Percentiles rank a stretch among this genome's conserved stretches.
Conservation (phyloP, 1,140 invertebrate species). For the Zaprionus ornatus region DNA sequence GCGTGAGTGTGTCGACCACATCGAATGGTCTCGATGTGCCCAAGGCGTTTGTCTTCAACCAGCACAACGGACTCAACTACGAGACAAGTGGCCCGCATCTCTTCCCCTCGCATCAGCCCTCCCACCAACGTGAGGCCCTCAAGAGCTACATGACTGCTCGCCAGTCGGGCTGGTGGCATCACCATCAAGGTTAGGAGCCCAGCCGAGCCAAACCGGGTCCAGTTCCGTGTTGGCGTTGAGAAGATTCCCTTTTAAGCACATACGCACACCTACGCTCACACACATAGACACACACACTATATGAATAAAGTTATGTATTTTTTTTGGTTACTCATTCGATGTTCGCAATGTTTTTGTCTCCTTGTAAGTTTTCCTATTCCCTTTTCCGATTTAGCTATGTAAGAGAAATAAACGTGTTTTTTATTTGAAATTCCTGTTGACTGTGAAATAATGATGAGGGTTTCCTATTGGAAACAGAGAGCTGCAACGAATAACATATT, state of each 20-base stretch:
- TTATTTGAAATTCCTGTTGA: conserved; percentile 1
- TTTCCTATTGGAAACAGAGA: too few species aligned
- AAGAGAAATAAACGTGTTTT: conserved; percentile 31
- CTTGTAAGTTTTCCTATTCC: conserved; percentile 1
- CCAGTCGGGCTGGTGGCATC: conserved; percentile 74
- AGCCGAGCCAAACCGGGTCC: too few species aligned
- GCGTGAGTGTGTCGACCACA: conserved; percentile 11
- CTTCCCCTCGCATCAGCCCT: conserved; percentile 61
- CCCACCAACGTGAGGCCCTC: conserved; percentile 50
- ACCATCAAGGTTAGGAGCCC: conserved; percentile 59
- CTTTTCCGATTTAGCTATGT: conserved; percentile 23
- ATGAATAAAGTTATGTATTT: conserved; percentile 2
- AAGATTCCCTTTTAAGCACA: not conserved
- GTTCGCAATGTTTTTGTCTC: not conserved
- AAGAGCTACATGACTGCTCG: conserved; percentile 75
- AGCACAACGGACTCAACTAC: conserved; percentile 80
- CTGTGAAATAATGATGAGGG: too few species aligned
- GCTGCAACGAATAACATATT: too few species aligned
- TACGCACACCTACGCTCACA: not conserved
- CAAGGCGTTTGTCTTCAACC: conserved; percentile 80
- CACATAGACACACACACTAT: conserved; percentile 16
- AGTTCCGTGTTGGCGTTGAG: too few species aligned
- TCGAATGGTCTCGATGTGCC: conserved; percentile 56
- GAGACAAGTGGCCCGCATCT: conserved; percentile 79
- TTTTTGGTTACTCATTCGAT: conserved; percentile 13